phyloP scores from a whole-genome alignment of 2,888 invertebrate species.

The Andrena chrysosceles region DNA sequence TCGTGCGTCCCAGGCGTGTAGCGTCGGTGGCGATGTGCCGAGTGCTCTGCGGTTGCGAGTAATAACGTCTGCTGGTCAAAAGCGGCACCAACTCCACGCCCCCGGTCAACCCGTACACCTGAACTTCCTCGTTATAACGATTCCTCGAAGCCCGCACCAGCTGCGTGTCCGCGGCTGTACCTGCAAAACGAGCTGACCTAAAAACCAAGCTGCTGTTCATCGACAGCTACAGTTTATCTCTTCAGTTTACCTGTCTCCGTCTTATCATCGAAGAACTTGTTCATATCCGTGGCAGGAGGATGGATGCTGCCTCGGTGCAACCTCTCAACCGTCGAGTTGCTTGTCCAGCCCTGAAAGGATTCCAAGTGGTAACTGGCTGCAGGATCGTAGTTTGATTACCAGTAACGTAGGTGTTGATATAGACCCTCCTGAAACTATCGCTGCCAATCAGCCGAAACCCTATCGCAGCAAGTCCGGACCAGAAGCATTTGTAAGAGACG shows the following conservation, averaged over 20 bases:
- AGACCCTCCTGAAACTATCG: too few relatives aligned
- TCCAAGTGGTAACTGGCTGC: conserved; percentile 22
- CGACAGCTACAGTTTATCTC: too few relatives aligned
- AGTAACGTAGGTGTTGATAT: too few relatives aligned
- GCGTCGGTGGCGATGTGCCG: conserved; percentile 83
- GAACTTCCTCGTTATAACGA: conserved; percentile 74
- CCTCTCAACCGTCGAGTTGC: conserved; percentile 71
- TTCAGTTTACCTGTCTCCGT: conserved; percentile 62
- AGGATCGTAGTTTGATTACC: background rate
- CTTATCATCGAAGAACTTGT: conserved; percentile 75
- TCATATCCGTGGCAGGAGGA: conserved; percentile 68
- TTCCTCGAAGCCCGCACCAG: conserved; percentile 49
- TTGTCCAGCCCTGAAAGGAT: conserved; percentile 77
- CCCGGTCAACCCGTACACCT: conserved; percentile 86
- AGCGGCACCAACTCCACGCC: conserved; percentile 92
- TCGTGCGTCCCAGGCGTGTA: conserved; percentile 86
- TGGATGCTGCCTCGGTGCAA: conserved; percentile 65
- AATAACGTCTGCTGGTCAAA: conserved; percentile 88
- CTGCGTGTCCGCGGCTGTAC: conserved; percentile 34
- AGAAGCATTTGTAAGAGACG: too few relatives aligned
- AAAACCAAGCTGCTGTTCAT: conserved; percentile 9
- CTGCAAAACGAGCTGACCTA: conserved; percentile 49
- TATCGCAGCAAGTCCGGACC: background rate
- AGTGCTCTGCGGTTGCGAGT: conserved; percentile 76
- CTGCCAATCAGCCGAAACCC: background rate